Evolutionary conservation across 2,797 vertebrate species (phyloP).

Genomic region (Ambastaia sidthimunki): DNA sequence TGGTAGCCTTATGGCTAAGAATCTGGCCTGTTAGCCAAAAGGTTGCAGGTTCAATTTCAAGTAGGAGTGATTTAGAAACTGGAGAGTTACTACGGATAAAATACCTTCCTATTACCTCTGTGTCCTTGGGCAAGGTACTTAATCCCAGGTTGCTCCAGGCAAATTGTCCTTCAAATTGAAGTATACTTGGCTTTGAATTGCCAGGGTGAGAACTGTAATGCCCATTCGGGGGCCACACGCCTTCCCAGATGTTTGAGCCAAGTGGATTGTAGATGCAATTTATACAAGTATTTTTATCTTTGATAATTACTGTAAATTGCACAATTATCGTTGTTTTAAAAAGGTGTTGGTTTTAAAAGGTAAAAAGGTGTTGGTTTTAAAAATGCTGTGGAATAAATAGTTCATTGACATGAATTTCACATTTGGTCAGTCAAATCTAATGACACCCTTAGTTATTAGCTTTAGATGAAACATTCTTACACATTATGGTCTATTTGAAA

Average conservation of each 20-base stretch:
- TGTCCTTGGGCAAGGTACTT: constrained; percentile 7
- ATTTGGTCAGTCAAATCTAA: too few species aligned
- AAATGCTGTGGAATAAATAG: background rate
- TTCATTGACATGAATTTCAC: background rate
- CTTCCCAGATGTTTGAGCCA: background rate
- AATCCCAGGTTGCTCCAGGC: constrained; percentile 14
- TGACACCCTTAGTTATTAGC: too few species aligned
- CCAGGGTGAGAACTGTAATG: background rate
- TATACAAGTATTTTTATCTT: background rate
- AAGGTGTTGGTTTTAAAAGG: background rate
- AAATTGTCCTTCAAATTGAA: constrained; percentile 17
- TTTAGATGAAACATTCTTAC: too few species aligned
- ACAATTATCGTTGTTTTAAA: background rate
- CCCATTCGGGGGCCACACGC: background rate
- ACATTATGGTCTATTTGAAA: too few species aligned
- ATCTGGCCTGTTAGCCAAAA: constrained; percentile 15
- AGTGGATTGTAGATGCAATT: background rate
- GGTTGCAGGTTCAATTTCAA: constrained; percentile 11
- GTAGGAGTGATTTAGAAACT: constrained; percentile 33
- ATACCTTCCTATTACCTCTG: constrained; percentile 25
- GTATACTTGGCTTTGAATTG: constrained; percentile 18
- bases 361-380: background rate
- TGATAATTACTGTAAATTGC: background rate
- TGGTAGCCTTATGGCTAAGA: constrained; percentile 1
- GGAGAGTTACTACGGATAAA: constrained; percentile 21